A percentile compares a stretch with the other conserved stretches of the same genome.
Conservation (phyloP, 2,113 vertebrate genomes). For the Gavia stellata region DNA sequence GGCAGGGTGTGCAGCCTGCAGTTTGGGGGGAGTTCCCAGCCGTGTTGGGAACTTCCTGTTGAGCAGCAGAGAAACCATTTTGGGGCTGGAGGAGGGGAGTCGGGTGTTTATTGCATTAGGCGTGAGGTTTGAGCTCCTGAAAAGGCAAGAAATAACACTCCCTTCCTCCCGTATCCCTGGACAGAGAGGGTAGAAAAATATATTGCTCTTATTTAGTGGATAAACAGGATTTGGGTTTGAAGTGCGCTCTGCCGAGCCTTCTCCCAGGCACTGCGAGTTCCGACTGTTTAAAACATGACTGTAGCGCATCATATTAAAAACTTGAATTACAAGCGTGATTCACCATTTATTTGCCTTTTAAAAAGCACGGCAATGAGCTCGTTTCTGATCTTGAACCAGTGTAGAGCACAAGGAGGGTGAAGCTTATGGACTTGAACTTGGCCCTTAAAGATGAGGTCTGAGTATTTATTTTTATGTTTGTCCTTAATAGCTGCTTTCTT, state of each 20-base stretch:
- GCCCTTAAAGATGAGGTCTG: accelerated
- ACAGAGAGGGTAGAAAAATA: accelerated
- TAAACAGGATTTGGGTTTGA: not conserved
- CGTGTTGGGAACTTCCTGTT: not conserved
- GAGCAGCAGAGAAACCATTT: not conserved
- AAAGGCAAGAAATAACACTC: not conserved
- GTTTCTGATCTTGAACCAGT: not conserved
- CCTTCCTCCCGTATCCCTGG: too few relatives aligned
- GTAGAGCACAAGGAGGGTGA: too few relatives aligned
- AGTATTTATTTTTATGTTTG: not conserved
- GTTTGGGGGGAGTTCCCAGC: not conserved
- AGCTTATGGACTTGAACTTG: not conserved
- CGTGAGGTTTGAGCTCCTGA: not conserved
- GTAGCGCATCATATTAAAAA: accelerated
- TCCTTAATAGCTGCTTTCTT: not conserved
- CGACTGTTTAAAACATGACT: accelerated
- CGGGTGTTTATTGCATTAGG: accelerated
- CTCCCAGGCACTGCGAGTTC: not conserved
- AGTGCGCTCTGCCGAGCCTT: not conserved
- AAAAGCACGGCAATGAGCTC: not conserved
- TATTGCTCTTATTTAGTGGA: accelerated
- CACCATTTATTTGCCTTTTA: too few relatives aligned
- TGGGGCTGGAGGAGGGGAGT: too few relatives aligned
- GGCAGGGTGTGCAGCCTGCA: not conserved
- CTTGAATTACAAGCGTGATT: accelerated